phyloP scores from a whole-genome alignment of 2,888 invertebrate species.

The Desoria tigrina region DNA sequence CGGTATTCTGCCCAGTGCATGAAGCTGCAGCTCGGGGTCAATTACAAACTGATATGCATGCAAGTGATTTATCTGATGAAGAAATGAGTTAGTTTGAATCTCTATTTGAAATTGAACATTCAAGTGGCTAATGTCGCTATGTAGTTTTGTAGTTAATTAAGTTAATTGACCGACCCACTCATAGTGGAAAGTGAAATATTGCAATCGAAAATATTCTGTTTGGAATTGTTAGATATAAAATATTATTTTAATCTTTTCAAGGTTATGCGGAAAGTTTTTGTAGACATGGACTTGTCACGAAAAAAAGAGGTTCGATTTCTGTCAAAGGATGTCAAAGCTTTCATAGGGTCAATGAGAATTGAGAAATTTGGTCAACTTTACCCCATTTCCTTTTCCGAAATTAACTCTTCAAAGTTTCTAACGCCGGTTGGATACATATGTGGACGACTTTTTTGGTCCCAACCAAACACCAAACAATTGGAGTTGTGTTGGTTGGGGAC shows the following conservation, averaged over 20 bases:
- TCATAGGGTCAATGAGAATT: slow-evolving; percentile 57
- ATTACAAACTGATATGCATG: slow-evolving; percentile 41
- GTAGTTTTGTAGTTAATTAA: no score
- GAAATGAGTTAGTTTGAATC: no score
- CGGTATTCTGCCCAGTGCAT: slow-evolving; percentile 81
- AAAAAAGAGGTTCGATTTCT: slow-evolving; percentile 69
- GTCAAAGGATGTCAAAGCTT: slow-evolving; percentile 47
- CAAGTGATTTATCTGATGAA: not conserved
- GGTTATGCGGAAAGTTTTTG: slow-evolving; percentile 75
- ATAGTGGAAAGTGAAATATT: no score
- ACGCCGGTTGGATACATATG: not conserved
- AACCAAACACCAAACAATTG: not conserved
- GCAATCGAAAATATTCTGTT: no score
- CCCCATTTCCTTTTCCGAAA: slow-evolving; percentile 38
- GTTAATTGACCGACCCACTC: no score
- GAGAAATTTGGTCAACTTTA: slow-evolving; percentile 58
- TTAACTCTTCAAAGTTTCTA: not conserved
- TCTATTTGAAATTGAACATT: no score
- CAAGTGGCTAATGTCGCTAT: no score
- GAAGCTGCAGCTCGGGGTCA: slow-evolving; percentile 59
- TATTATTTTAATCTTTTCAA: no score
- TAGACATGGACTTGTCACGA: slow-evolving; percentile 69
- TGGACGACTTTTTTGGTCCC: not conserved
- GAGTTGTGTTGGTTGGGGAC: not conserved
- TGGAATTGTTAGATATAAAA: no score